phyloP scores from a whole-genome alignment of 1,140 invertebrate genomes.

The Araneus ventricosus region DNA sequence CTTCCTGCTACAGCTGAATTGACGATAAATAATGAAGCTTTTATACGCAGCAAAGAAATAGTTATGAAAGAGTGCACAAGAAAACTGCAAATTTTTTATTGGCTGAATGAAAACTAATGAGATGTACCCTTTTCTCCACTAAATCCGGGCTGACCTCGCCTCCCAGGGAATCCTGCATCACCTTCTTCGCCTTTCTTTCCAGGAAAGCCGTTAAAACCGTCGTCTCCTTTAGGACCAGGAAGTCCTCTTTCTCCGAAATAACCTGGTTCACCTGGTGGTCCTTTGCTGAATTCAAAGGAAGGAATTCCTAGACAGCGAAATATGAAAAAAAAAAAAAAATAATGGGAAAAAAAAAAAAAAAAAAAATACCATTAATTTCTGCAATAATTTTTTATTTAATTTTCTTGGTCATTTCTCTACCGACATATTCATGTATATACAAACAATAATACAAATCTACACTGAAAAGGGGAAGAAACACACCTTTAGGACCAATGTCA shows the following conservation, averaged over 20 bases:
- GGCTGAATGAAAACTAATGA: too few relatives aligned
- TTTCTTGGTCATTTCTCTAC: background rate
- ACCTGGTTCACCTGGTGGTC: constrained; percentile 66
- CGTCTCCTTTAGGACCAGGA: constrained; percentile 39
- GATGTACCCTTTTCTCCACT: constrained; percentile 50
- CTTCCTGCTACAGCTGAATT: too few relatives aligned
- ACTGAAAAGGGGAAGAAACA: background rate
- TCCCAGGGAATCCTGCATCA: constrained; percentile 55
- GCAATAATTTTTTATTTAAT: background rate
- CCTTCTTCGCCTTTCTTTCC: constrained; percentile 66
- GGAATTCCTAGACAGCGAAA: constrained; percentile 41
- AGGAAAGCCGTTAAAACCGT: constrained; percentile 61
- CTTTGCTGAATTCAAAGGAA: constrained; percentile 63
- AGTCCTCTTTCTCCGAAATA: constrained; percentile 80
- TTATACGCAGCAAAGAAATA: too few relatives aligned
- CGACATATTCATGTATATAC: too few relatives aligned
- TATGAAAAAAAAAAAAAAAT: background rate
- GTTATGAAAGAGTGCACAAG: too few relatives aligned
- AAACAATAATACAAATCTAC: background rate
- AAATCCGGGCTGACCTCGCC: constrained; percentile 39
- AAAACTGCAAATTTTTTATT: too few relatives aligned
- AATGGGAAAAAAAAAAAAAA: background rate
- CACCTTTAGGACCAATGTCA: constrained; percentile 72
- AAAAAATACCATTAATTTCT: background rate
- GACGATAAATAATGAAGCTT: too few relatives aligned